phyloP scores from a whole-genome alignment of 2,888 invertebrate genomes.

The Scaptomyza tumidula region DNA sequence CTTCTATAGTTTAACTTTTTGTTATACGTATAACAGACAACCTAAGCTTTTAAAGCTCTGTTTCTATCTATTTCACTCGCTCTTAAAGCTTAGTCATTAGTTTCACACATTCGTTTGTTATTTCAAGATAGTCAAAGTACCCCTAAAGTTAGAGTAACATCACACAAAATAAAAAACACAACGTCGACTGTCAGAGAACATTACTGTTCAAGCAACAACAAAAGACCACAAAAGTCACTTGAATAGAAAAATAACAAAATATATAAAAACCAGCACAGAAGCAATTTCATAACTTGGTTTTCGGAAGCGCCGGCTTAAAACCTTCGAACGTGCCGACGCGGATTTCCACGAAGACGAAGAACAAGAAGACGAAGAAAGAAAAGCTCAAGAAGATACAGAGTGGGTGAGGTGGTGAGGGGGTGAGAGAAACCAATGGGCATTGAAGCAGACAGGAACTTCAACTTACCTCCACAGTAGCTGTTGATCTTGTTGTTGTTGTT shows the following conservation, averaged over 20 bases:
- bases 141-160: constrained; percentile 11
- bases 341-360: constrained; percentile 41
- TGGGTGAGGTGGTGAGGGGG: not conserved
- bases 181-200: constrained; percentile 13
- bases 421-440: constrained; percentile 15
- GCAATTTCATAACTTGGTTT: constrained; percentile 66
- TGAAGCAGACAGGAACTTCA: constrained; percentile 1
- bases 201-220: constrained; percentile 12
- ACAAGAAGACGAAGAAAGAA: not conserved
- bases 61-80: not conserved
- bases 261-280: constrained; percentile 37
- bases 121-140: not conserved
- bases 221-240: not conserved
- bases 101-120: not conserved
- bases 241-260: not conserved
- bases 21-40: no score
- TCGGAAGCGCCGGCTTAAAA: constrained; percentile 46
- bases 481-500: constrained; percentile 25
- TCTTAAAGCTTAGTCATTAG: not conserved
- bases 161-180: constrained; percentile 23
- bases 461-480: constrained; percentile 70
- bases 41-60: not conserved
- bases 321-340: constrained; percentile 50
- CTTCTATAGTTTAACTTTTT: no score
- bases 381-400: not conserved